Base-by-base conservation (phyloP, 2,797 vertebrate species). In the Acridotheres tristis region DNA sequence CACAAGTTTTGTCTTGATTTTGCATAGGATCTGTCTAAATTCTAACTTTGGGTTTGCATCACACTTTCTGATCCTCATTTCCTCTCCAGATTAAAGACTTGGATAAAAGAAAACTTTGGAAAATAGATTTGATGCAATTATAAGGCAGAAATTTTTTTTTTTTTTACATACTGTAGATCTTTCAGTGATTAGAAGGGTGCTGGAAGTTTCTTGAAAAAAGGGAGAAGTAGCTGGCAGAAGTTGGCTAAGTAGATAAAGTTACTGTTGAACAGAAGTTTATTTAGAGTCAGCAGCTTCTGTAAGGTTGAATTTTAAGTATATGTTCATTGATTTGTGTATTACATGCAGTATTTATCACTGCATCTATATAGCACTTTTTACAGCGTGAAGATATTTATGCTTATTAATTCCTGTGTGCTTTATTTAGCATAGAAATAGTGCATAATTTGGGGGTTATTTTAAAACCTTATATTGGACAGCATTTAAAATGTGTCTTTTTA, bases 351-450 rank as follows among this genome's bases (percentile, higher is more conserved):
- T 93, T 81, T 88, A 76, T 92, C 43, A 47, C 38, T 65, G 15
- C 62, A 32, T 47, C 36, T 85, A 29, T 79, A 47, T 13, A 43
- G 59, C 71, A 63, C 11, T 87, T 94, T 80, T 78, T 89, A 79
- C 38, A 92, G 17, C 2, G 0, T 53, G 68, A 73, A 55, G 26
- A 66, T 89, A 88, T 78, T 91, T 88, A 81, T 88, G 76, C 82
- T 91, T 91, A 82, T 92, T 87, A 92, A 59, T 85, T 85, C 63
- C 57, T 61, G 21, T 57, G 72, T 57, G 81, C 82, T 93, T 87
- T 89, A 77, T 79, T 67, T 67, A 77, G 38, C 48, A 66, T 29
- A 88, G 53, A 85, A 81, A 43, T 77, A 61, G 47, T 83, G 42
- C 68, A 43, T 87, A 73, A 62, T 79, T 87, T 77, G 3, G 15